Base-by-base conservation (phyloP, 2,797 vertebrate genomes). In the Luscinia luscinia region DNA sequence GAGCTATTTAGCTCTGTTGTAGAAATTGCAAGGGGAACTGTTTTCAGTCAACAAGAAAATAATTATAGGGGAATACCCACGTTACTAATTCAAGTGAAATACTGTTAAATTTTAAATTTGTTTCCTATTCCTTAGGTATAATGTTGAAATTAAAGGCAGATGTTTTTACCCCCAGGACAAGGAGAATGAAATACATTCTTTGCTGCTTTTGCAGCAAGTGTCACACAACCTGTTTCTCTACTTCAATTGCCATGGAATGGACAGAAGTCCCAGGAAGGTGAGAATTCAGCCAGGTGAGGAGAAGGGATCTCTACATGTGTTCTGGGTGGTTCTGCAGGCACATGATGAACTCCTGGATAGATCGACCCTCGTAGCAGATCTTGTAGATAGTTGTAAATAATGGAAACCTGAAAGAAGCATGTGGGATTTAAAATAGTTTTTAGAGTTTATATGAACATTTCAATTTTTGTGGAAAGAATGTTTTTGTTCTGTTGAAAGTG, bases 291-390 rank as follows among this genome's bases (percentile, higher is more conserved):
- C n/a, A 30, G 90, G 84, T 19, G 79, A 72, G 85, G 61, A 76
- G 83, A 67, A 58, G 28, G 26, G 55, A 22, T 20, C 75, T 79
- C 93, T 97, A 97, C 57, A 98, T 94, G 95, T 99, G 98, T 74
- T 98, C 95, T 0, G 99, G 99, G 77, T 99, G 98, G 87, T 98
- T 98, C 97, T 99, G 98, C 95, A 99, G 98, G 80, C 99, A 99
- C 61, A 40, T 66, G 96, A 99, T 98, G 95, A 99, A 99, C 48
- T 99, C 98, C 49, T 98, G 97, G 93, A 99, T 95, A 0, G 97
- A 94, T 41, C 90, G 98, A 18, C 98, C 98, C 96, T 99, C 97
- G 0, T 98, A 99, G 97, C 98, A 99, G 96, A 99, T 99, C 96
- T 97, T 97, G 95, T 98, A 99, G 88, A 99, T 96, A 0, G 97